Conservation (phyloP, 2,888 invertebrate species). For the Ecliptopera silaceata region DNA sequence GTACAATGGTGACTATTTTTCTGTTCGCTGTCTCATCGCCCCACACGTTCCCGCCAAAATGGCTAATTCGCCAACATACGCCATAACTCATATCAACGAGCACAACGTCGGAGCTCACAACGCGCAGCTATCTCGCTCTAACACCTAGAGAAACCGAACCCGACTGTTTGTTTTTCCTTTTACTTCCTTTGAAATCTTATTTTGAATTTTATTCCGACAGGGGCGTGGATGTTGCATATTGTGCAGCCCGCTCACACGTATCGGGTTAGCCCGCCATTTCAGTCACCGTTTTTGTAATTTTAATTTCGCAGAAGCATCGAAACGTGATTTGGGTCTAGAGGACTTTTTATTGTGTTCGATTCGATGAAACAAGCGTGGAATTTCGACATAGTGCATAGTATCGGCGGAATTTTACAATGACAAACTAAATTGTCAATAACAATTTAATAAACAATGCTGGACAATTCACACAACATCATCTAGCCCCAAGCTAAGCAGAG, state of each 20-base stretch:
- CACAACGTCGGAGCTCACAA: slow-evolving; percentile 56
- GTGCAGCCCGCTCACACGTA: slow-evolving; percentile 75
- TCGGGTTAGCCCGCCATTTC: slow-evolving; percentile 57
- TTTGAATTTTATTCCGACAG: slow-evolving; percentile 81
- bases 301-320: slow-evolving; percentile 78
- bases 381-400: slow-evolving; percentile 61
- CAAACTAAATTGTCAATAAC: not conserved
- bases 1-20: slow-evolving; percentile 3
- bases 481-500: too few relatives aligned
- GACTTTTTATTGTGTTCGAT: slow-evolving; percentile 76
- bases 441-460: too few relatives aligned
- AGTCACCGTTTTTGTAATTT: slow-evolving; percentile 80
- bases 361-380: slow-evolving; percentile 66
- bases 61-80: slow-evolving; percentile 80
- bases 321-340: slow-evolving; percentile 79
- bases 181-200: slow-evolving; percentile 81
- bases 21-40: slow-evolving; percentile 57
- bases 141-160: slow-evolving; percentile 74
- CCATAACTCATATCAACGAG: slow-evolving; percentile 80
- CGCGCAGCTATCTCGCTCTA: slow-evolving; percentile 68
- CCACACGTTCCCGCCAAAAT: slow-evolving; percentile 74
- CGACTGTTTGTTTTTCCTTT: slow-evolving; percentile 78
- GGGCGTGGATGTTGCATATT: slow-evolving; percentile 84
- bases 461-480: too few relatives aligned
- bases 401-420: slow-evolving; percentile 55